phyloP scores from a whole-genome alignment of 2,888 invertebrate species.

The Orgyia antiqua region DNA sequence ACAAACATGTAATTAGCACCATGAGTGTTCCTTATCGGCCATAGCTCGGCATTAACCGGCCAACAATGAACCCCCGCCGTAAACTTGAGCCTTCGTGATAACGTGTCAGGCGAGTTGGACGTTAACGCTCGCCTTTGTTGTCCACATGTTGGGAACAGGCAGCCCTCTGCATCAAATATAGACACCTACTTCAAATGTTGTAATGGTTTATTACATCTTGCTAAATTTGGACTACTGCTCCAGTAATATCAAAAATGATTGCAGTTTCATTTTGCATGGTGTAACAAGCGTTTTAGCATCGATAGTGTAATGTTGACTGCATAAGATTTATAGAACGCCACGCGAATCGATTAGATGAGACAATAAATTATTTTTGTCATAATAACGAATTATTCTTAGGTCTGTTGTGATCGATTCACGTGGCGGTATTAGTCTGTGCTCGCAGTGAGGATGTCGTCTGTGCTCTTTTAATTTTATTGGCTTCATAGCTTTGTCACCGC shows the following conservation, averaged over 20 bases:
- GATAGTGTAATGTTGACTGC: conserved; percentile 13
- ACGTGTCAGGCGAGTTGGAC: conserved; percentile 38
- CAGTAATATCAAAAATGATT: too few species aligned
- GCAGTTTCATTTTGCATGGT: conserved; percentile 7
- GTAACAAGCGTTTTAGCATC: too few species aligned
- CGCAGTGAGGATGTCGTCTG: conserved; percentile 33
- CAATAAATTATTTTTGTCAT: conserved; percentile 53
- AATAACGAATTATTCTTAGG: conserved; percentile 29
- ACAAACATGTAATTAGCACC: conserved; percentile 31
- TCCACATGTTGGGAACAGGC: too few species aligned
- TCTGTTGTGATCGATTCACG: conserved; percentile 22
- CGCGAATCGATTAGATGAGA: conserved; percentile 26
- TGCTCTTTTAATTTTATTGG: conserved; percentile 49
- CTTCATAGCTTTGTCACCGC: conserved; percentile 63
- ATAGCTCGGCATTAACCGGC: conserved; percentile 20
- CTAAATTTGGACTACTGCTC: too few species aligned
- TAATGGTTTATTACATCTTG: too few species aligned
- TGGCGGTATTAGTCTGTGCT: conserved; percentile 13
- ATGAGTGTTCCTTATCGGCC: conserved; percentile 36
- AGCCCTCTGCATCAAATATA: conserved; percentile 5
- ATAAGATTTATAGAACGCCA: conserved; percentile 14
- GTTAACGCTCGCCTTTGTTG: conserved; percentile 26
- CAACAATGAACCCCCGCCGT: conserved; percentile 36
- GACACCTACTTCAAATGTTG: too few species aligned
- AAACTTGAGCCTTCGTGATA: conserved; percentile 53